phyloP scores from a whole-genome alignment of 2,113 vertebrate genomes.

The Plotosus lineatus region DNA sequence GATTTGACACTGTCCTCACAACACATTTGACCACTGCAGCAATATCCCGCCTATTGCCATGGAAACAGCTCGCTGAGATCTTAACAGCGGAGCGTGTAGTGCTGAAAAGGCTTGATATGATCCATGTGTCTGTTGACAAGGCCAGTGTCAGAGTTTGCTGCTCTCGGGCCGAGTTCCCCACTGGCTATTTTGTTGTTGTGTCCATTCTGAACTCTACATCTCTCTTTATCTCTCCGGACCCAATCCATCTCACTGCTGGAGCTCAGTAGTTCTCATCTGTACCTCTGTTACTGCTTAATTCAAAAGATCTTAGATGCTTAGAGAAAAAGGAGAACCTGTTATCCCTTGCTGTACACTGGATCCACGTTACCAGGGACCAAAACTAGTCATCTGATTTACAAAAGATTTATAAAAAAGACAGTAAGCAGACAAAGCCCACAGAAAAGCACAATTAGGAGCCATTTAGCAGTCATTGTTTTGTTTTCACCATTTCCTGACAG shows the following conservation, averaged over 20 bases:
- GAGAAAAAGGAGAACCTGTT: neutral
- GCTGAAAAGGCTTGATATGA: slow-evolving; percentile 26
- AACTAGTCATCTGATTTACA: neutral
- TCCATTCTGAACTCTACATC: slow-evolving; percentile 2
- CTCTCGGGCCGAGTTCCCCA: neutral
- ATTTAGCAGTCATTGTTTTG: slow-evolving; percentile 50
- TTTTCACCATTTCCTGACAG: slow-evolving; percentile 36
- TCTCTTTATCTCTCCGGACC: neutral
- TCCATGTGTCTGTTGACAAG: slow-evolving; percentile 6
- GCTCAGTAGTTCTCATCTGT: neutral
- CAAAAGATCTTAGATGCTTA: neutral
- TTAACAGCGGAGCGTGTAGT: slow-evolving; percentile 14
- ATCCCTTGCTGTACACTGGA: neutral
- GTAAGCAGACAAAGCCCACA: slow-evolving; percentile 33
- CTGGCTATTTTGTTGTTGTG: neutral
- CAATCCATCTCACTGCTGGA: neutral
- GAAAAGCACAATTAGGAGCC: slow-evolving; percentile 49
- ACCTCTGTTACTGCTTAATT: neutral
- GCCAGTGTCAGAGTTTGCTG: neutral
- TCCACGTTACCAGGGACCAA: neutral
- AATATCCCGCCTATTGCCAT: slow-evolving; percentile 35
- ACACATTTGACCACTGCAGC: slow-evolving; percentile 5
- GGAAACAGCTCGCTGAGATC: slow-evolving; percentile 25
- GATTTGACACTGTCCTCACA: neutral
- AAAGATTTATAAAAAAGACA: slow-evolving; percentile 9